phyloP scores from a whole-genome alignment of 2,113 vertebrate genomes.

The Elaphurus davidianus region DNA sequence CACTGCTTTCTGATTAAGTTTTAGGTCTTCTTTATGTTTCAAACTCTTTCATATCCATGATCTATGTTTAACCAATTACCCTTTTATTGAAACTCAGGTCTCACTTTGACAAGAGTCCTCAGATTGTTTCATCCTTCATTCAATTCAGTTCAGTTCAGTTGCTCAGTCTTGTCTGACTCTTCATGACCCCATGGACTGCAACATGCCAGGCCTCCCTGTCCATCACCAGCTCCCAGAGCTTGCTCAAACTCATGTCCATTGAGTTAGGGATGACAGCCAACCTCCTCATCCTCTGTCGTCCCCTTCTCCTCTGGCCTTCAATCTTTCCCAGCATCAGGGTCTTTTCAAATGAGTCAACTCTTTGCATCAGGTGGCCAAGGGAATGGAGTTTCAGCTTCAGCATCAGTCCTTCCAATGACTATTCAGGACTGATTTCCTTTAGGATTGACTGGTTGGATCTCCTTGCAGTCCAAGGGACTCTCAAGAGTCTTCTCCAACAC shows the following conservation, averaged over 20 bases:
- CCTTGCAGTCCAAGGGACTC: background rate
- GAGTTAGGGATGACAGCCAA: background rate
- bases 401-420: background rate
- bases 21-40: background rate
- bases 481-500: background rate
- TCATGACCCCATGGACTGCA: background rate
- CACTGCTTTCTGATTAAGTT: background rate
- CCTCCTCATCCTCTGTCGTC: background rate
- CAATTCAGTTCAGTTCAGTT: background rate
- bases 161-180: background rate
- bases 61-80: background rate
- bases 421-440: background rate
- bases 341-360: background rate
- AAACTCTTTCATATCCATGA: background rate
- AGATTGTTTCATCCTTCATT: background rate
- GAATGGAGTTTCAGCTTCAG: background rate
- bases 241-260: background rate
- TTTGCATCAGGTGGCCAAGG: background rate
- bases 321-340: background rate
- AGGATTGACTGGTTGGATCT: background rate
- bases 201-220: background rate
- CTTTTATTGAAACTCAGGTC: background rate
- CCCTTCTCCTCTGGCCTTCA: rapidly evolving
- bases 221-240: rapidly evolving
- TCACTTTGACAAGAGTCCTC: background rate